Percentiles rank a stretch among this genome's conserved stretches.
These are phyloP conservation scores for Sturnira hondurensis DNA, from an alignment of 2,113 vertebrate genomes.

Conservation along the genomic window DNA sequence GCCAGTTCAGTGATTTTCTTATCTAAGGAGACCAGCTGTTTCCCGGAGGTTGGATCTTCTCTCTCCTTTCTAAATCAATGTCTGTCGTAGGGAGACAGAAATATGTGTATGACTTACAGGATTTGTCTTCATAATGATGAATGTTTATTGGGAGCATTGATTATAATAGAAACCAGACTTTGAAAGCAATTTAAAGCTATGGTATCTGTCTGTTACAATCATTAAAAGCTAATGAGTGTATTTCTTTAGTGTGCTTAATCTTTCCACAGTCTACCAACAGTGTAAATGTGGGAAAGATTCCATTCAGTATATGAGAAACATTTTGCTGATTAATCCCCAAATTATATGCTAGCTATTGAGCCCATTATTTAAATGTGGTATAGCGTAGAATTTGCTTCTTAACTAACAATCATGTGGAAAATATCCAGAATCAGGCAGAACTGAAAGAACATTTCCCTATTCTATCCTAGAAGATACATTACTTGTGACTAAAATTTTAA, in stretches of 20 bases:
- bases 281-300: conserved; percentile 71
- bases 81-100: conserved; percentile 83
- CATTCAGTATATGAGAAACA: conserved; percentile 51
- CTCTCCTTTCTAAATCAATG: conserved; percentile 84
- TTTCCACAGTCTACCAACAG: conserved; percentile 75
- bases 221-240: conserved; percentile 81
- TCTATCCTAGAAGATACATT: conserved; percentile 35
- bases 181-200: conserved; percentile 79
- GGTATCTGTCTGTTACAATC: conserved; percentile 74
- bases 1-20: conserved; percentile 82
- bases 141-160: conserved; percentile 81
- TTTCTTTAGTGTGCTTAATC: conserved; percentile 78
- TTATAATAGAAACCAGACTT: conserved; percentile 79
- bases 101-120: conserved; percentile 80
- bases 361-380: conserved; percentile 69
- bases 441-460: conserved; percentile 59
- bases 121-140: conserved; percentile 81
- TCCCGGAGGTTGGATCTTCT: conserved; percentile 79
- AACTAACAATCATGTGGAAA: conserved; percentile 68
- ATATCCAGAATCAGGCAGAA: conserved; percentile 54
- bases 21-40: conserved; percentile 85
- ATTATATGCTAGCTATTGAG: conserved; percentile 74
- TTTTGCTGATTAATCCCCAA: conserved; percentile 75
- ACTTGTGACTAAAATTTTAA: conserved; percentile 70
- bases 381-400: conserved; percentile 66